Conservation (phyloP, 2,797 vertebrate genomes). For the Streptopelia turtur region DNA sequence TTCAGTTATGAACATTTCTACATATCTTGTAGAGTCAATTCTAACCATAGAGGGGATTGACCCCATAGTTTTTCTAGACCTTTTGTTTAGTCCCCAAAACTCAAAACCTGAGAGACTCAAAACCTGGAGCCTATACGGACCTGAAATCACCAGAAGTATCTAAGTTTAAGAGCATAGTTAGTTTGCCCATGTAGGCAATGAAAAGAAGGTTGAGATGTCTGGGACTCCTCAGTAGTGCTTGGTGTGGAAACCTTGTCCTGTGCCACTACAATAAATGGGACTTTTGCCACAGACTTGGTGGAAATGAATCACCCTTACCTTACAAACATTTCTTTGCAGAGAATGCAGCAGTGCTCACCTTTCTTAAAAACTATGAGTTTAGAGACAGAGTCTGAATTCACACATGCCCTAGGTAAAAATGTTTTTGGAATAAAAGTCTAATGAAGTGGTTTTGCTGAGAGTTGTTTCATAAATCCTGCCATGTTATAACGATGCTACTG, state of each 20-base stretch:
- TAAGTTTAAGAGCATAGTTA: background rate
- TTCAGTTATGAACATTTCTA: background rate
- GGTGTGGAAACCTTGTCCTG: background rate
- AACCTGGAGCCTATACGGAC: background rate
- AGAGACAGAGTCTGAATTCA: background rate
- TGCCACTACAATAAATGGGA: background rate
- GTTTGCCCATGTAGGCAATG: background rate
- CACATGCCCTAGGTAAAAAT: background rate
- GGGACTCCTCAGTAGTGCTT: accelerated
- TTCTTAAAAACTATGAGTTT: background rate
- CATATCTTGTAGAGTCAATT: background rate
- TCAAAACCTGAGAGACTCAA: background rate
- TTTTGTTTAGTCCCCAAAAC: background rate
- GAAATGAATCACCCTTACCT: background rate
- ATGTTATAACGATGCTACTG: background rate
- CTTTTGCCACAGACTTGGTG: background rate
- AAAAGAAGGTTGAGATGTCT: background rate
- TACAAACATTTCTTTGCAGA: background rate
- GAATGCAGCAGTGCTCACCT: background rate
- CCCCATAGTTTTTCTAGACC: background rate
- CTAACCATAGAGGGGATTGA: accelerated
- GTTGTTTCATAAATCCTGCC: background rate
- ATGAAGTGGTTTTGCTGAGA: background rate
- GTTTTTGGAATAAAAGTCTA: background rate
- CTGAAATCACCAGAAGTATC: background rate